A percentile compares a stretch with the other conserved stretches of the same genome.
Conservation (phyloP, 2,113 vertebrate species). For the Malurus melanocephalus region DNA sequence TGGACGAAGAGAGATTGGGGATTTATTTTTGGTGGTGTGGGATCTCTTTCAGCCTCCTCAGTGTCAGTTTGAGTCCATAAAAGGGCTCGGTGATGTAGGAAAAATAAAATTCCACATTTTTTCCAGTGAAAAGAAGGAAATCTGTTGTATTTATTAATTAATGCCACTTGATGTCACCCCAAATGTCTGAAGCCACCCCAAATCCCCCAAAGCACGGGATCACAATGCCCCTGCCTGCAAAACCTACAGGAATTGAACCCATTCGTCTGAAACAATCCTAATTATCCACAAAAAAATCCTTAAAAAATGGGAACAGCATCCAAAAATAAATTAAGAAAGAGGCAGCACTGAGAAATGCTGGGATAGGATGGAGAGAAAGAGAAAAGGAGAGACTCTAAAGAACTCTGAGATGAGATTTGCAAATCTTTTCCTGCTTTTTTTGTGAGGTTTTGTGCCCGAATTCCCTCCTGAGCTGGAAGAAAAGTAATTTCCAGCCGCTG, state of each 20-base stretch:
- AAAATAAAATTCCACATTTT: neutral
- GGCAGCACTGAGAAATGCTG: neutral
- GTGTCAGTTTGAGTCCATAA: neutral
- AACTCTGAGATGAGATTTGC: neutral
- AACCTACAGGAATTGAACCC: neutral
- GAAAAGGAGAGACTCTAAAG: neutral
- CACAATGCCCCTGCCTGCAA: neutral
- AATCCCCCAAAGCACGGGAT: neutral
- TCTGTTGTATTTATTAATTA: neutral
- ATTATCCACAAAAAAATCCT: neutral
- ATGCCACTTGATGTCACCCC: fast-evolving
- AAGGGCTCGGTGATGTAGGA: neutral
- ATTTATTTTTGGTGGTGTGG: neutral
- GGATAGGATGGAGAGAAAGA: neutral
- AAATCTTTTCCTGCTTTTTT: neutral
- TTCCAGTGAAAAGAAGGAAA: neutral
- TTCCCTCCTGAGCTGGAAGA: neutral
- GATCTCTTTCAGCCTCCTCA: neutral
- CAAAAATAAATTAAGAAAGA: neutral
- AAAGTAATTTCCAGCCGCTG: neutral
- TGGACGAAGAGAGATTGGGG: neutral
- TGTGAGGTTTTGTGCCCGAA: neutral
- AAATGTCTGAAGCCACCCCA: neutral
- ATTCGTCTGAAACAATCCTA: neutral
- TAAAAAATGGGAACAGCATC: neutral